Evolutionary conservation across 2,797 vertebrate species (phyloP), one percentile per base, ranked within the genome.

Genomic region (Masticophis lateralis): DNA sequence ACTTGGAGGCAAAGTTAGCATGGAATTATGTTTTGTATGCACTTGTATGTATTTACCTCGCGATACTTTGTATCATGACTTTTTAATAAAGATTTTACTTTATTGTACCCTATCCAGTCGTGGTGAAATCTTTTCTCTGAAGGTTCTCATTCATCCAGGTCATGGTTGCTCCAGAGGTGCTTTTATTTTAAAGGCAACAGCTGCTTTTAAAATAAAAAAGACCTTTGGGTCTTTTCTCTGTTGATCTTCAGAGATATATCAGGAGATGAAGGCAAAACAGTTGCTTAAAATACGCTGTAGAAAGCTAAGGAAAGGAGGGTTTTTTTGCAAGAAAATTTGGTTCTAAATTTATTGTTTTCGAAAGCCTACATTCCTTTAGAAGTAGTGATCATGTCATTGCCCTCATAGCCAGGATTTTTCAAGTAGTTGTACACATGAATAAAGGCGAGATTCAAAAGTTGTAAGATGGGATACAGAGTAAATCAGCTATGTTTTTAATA

Each of bases 41-140:
- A 83, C 79, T 93, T 91, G 93, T 92, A 37, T 91, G 93, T 94
- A 96, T 91, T 97, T 97, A 97, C 97, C 97, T 97, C 97, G 97
- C 92, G 51, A 63, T 96, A 94, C 43, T 87, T 96, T 96, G 94
- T 95, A 88, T 91, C 14, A 60, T 88, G 92, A 95, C 97, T 96
- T 96, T 94, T 95, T 93, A 0, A 96, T 96, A 97, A 97, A 95
- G 91, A 83, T 96, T 94, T 94, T 92, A 95, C 83, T 83, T 83
- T 83, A 83, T 83, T 83, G 37, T 47, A 83, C 37, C 74, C 74
- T 25, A 47, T 12, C 43, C 9, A 47, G 22, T 83, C 0, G 37
- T 59, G 25, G 37, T 55, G 69, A 14, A 59, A 59, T 91, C 57
- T 27, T 43, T 60, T 83, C 9, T 59, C 18, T 90, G n/a, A 7